A percentile compares a stretch with the other conserved stretches of the same genome.
Conservation (phyloP, 1,140 invertebrate genomes). For the Lamellibrachia luymesi region DNA sequence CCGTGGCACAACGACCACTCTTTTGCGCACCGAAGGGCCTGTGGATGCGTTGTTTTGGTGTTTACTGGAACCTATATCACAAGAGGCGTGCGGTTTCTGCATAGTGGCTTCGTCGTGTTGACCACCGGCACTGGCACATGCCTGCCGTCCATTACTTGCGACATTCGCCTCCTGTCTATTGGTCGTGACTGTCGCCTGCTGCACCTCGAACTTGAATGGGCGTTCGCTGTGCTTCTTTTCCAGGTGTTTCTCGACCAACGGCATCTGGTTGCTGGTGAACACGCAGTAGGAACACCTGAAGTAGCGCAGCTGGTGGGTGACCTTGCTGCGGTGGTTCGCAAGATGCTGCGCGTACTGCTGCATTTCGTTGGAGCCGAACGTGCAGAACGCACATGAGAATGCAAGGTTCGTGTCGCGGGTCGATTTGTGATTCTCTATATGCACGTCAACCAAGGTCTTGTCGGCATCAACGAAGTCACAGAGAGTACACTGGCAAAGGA, state of each 20-base stretch:
- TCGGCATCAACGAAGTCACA: background rate
- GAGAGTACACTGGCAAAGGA: background rate
- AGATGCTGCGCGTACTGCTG: background rate
- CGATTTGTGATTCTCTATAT: background rate
- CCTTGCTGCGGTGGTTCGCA: background rate
- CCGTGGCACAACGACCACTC: background rate
- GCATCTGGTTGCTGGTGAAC: slow-evolving; percentile 19
- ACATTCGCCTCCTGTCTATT: background rate
- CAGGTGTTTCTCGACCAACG: slow-evolving; percentile 20
- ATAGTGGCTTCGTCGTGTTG: background rate
- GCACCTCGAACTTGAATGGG: slow-evolving; percentile 23
- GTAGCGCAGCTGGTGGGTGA: background rate
- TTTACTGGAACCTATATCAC: too few relatives aligned
- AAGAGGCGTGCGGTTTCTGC: too few relatives aligned
- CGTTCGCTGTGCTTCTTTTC: slow-evolving; percentile 10
- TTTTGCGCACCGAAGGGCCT: too few relatives aligned
- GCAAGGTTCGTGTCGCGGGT: background rate
- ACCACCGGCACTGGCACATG: background rate
- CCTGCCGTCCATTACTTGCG: background rate
- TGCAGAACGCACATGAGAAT: background rate
- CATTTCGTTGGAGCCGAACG: background rate
- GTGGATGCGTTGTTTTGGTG: background rate
- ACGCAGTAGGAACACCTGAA: slow-evolving; percentile 23
- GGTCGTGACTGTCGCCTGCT: slow-evolving; percentile 17
- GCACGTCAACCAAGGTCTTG: background rate